Percentiles rank a stretch among this genome's conserved stretches.
Conservation (phyloP, 2,797 vertebrate genomes). For the Ciconia nigra region DNA sequence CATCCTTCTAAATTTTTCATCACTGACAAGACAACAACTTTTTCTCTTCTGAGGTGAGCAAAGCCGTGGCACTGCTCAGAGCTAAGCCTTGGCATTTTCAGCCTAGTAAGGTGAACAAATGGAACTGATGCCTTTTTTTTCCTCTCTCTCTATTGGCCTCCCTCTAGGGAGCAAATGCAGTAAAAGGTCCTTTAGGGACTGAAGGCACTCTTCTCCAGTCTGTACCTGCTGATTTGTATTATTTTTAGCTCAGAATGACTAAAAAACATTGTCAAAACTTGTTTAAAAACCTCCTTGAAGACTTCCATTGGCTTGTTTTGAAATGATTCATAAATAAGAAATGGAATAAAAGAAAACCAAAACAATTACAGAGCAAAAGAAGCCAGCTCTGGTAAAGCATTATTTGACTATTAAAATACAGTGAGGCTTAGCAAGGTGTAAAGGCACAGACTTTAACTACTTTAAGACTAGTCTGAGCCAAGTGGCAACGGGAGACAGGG, state of each 20-base stretch:
- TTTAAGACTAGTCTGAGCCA: not conserved
- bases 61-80: not conserved
- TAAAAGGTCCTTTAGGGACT: not conserved
- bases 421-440: not conserved
- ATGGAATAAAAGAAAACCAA: not conserved
- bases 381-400: not conserved
- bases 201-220: not conserved
- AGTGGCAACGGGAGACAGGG: not conserved
- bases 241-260: constrained; percentile 26
- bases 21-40: not conserved
- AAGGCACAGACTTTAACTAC: not conserved
- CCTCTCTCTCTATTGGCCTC: not conserved
- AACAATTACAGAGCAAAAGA: not conserved
- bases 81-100: not conserved
- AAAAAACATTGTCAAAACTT: constrained; percentile 32
- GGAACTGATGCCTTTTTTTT: not conserved
- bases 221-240: not conserved
- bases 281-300: constrained; percentile 24
- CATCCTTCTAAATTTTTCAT: not conserved
- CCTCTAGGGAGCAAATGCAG: not conserved
- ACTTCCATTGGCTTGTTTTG: constrained; percentile 19
- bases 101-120: not conserved
- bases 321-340: constrained; percentile 17
- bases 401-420: not conserved
- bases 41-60: not conserved